Evolutionary conservation across 2,797 vertebrate genomes (phyloP), one percentile per base, ranked within the genome.

Genomic region (Tarsius wallacei): DNA sequence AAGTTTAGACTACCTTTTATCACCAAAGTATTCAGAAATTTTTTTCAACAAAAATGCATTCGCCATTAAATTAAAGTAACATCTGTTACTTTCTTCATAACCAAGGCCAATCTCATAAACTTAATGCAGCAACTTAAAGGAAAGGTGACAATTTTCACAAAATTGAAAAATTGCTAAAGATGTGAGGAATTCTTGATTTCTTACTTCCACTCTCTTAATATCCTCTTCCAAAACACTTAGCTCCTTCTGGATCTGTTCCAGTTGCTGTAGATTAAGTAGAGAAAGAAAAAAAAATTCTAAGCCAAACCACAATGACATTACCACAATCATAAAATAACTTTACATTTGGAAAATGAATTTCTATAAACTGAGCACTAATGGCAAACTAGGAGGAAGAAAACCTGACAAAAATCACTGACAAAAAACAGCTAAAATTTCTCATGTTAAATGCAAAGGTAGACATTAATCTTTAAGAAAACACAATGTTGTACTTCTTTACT

Each of bases 211-310:
- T 97, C 99, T 99, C 97, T 99, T 99, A 97, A 99, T 99, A 98
- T 99, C 99, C 93, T 99, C 99, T 98, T 99, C 99, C 95, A 99
- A 99, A 98, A 99, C 99, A 99, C 99, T 99, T 68, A 99, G 99
- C 98, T 99, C 99, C 98, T 99, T 99, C 99, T 99, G 99, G 97
- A 99, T 99, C 98, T 99, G 99, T 97, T 99, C 99, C 98, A 99
- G 95, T 99, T 99, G 99, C 99, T 99, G 98, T 97, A 97, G 96
- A 97, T 85, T 85, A 96, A 97, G 98, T 97, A 97, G 88, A 71
- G 22, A 66, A n/a, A 64, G 12, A 98, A 0, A 71, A 84, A 91
- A 95, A 88, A 98, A 96, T 87, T 95, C 93, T 98, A 97, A 98
- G 97, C 93, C 97, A 98, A 98, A 98, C 80, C 91, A 97, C n/a